These are phyloP conservation scores for Eumeta japonica DNA, from an alignment of 1,140 invertebrate genomes.

Conservation along the genomic window DNA sequence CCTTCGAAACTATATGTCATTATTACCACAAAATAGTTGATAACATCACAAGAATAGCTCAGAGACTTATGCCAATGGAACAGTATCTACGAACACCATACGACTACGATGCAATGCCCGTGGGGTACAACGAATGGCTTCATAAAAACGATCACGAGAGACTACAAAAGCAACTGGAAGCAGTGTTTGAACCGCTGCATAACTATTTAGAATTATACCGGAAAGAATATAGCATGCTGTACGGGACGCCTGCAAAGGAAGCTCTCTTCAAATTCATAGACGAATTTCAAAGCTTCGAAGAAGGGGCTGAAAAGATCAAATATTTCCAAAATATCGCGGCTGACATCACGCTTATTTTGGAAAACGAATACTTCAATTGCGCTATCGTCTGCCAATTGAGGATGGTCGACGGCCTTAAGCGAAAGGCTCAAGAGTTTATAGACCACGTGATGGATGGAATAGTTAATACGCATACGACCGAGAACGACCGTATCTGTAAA, in stretches of 20 bases:
- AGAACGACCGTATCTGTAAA: slow-evolving; percentile 64
- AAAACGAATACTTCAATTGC: slow-evolving; percentile 64
- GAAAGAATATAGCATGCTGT: slow-evolving; percentile 38
- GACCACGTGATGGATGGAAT: slow-evolving; percentile 44
- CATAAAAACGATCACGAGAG: slow-evolving; percentile 37
- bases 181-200: slow-evolving; percentile 36
- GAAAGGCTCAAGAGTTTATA: slow-evolving; percentile 38
- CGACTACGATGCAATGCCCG: slow-evolving; percentile 36
- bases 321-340: slow-evolving; percentile 61
- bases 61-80: slow-evolving; percentile 54
- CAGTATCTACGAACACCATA: slow-evolving; percentile 46
- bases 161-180: slow-evolving; percentile 37
- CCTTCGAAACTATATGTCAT: slow-evolving; percentile 41
- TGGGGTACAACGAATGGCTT: slow-evolving; percentile 48
- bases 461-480: slow-evolving; percentile 37
- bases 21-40: slow-evolving; percentile 49
- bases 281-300: slow-evolving; percentile 51
- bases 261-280: slow-evolving; percentile 33
- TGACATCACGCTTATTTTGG: slow-evolving; percentile 60
- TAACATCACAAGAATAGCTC: slow-evolving; percentile 42
- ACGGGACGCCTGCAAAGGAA: slow-evolving; percentile 29
- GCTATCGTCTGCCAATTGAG: slow-evolving; percentile 38
- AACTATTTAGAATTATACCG: slow-evolving; percentile 38
- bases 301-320: slow-evolving; percentile 60
- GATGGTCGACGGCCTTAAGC: slow-evolving; percentile 45